phyloP scores from a whole-genome alignment of 2,113 vertebrate genomes.

The Agapornis roseicollis region DNA sequence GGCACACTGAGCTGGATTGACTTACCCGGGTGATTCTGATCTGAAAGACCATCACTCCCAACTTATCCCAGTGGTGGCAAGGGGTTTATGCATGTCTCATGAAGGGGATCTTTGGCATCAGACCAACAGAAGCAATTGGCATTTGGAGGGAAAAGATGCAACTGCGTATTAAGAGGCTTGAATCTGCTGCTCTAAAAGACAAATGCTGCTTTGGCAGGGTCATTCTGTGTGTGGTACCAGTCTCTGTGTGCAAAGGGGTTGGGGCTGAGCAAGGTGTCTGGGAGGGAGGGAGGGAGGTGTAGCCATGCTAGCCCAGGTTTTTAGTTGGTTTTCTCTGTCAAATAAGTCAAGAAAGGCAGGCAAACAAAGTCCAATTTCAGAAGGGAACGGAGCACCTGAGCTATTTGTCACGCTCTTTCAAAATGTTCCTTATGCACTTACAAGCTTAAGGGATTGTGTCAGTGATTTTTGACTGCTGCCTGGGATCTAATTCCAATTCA shows the following conservation, averaged over 20 bases:
- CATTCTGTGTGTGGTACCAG: background rate
- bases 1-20: background rate
- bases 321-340: background rate
- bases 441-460: background rate
- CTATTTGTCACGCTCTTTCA: background rate
- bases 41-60: background rate
- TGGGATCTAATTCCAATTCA: background rate
- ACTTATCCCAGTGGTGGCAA: background rate
- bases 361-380: background rate
- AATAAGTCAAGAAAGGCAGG: background rate
- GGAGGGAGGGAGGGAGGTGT: background rate
- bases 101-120: background rate
- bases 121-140: background rate
- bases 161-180: background rate
- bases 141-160: background rate
- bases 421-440: background rate
- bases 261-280: background rate
- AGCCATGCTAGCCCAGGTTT: accelerated
- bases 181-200: background rate
- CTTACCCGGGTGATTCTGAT: background rate
- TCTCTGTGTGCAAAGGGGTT: background rate
- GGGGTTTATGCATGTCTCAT: background rate
- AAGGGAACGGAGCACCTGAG: background rate
- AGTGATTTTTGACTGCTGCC: background rate
- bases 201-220: background rate